These are phyloP conservation scores for Lemur catta DNA, from an alignment of 2,797 vertebrate genomes.

Conservation along the genomic window DNA sequence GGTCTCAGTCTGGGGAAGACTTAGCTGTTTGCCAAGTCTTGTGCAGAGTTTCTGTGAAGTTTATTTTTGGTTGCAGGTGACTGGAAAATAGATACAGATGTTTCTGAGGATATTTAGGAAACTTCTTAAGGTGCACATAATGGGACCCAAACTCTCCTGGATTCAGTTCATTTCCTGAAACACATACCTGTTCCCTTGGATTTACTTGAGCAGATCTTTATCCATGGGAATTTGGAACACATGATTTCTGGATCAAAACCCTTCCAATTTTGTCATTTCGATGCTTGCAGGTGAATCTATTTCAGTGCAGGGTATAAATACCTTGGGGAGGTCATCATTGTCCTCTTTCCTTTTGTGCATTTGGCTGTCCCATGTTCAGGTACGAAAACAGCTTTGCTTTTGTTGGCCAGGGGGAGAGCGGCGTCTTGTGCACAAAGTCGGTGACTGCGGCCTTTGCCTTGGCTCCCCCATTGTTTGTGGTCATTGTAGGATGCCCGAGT, in stretches of 20 bases:
- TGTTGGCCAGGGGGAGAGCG: neutral
- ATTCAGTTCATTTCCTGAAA: neutral
- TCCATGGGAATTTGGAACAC: too few species aligned
- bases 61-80: neutral
- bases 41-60: too few species aligned
- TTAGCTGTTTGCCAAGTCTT: neutral
- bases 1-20: neutral
- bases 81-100: neutral
- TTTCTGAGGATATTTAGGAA: neutral
- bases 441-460: neutral
- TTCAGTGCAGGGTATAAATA: neutral
- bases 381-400: neutral
- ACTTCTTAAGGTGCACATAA: neutral
- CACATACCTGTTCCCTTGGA: neutral
- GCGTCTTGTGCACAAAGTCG: neutral
- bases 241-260: neutral
- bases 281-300: accelerated
- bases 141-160: too few species aligned
- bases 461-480: neutral
- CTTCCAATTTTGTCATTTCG: neutral
- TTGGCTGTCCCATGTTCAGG: neutral
- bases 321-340: neutral
- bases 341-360: neutral
- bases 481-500: neutral
- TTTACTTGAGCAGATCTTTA: neutral